phyloP scores from a whole-genome alignment of 23 tunicate genomes.

The Trididemnum clinides region DNA sequence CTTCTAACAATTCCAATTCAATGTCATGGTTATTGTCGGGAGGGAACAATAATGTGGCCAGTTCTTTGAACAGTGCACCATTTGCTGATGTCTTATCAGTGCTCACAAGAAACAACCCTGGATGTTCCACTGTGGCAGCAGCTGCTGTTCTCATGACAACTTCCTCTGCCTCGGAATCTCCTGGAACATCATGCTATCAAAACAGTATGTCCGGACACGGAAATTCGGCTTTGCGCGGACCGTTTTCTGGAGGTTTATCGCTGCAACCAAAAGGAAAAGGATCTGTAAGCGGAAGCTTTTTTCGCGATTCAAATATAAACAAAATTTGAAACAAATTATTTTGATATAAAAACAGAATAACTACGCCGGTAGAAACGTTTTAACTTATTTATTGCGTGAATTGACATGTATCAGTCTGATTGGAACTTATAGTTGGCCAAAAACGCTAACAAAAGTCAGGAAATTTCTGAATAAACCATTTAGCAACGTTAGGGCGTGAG shows the following conservation, averaged over 20 bases:
- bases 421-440: no score
- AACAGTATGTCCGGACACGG: constrained; percentile 30
- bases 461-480: no score
- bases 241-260: constrained; percentile 38
- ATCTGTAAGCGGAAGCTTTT: neutral
- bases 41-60: constrained; percentile 46
- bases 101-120: constrained; percentile 82
- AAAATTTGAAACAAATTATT: constrained; percentile 15
- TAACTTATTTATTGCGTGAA: no score
- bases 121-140: constrained; percentile 72
- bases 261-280: constrained; percentile 10
- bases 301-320: constrained; percentile 1
- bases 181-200: constrained; percentile 26
- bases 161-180: constrained; percentile 30
- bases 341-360: no score
- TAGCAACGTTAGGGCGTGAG: no score
- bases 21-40: constrained; percentile 83
- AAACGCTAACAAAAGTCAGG: no score
- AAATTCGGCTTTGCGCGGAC: constrained; percentile 3
- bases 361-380: no score
- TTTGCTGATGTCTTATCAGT: constrained; percentile 91
- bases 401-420: no score
- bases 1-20: constrained; percentile 48
- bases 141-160: constrained; percentile 78
- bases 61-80: constrained; percentile 70